These are phyloP conservation scores for Acleris sparsana DNA, from an alignment of 2,888 invertebrate species.

Conservation along the genomic window DNA sequence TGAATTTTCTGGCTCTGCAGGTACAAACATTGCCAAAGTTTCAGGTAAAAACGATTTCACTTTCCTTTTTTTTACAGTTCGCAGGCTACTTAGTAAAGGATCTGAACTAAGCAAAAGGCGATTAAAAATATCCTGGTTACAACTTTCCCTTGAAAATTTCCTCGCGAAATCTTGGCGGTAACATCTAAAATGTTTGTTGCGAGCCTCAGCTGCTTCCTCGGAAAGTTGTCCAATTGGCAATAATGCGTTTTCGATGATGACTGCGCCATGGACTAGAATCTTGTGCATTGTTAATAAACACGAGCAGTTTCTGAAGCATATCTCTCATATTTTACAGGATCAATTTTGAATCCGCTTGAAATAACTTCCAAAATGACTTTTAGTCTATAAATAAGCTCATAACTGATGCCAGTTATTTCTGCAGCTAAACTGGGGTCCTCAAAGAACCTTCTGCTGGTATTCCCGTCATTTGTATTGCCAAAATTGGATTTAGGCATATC, in stretches of 20 bases:
- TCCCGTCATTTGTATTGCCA: conserved; percentile 13
- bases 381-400: conserved; percentile 3
- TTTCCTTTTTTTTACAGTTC: not conserved
- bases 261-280: conserved; percentile 8
- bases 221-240: too few relatives aligned
- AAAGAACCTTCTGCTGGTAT: not conserved
- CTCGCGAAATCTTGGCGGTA: conserved; percentile 1
- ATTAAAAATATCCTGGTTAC: conserved; percentile 1
- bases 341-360: conserved; percentile 1
- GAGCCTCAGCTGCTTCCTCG: too few relatives aligned
- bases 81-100: not conserved
- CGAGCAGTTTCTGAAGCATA: not conserved
- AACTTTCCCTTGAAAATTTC: not conserved
- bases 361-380: conserved; percentile 20
- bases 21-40: not conserved
- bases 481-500: conserved; percentile 13
- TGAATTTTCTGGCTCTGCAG: not conserved
- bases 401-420: conserved; percentile 6
- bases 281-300: conserved; percentile 9
- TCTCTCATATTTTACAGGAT: not conserved
- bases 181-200: not conserved
- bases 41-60: not conserved
- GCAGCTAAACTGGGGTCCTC: conserved; percentile 3
- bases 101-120: conserved; percentile 1
- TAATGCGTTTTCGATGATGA: too few relatives aligned